phyloP scores from a whole-genome alignment of 2,888 invertebrate species.

The Orgyia antiqua region DNA sequence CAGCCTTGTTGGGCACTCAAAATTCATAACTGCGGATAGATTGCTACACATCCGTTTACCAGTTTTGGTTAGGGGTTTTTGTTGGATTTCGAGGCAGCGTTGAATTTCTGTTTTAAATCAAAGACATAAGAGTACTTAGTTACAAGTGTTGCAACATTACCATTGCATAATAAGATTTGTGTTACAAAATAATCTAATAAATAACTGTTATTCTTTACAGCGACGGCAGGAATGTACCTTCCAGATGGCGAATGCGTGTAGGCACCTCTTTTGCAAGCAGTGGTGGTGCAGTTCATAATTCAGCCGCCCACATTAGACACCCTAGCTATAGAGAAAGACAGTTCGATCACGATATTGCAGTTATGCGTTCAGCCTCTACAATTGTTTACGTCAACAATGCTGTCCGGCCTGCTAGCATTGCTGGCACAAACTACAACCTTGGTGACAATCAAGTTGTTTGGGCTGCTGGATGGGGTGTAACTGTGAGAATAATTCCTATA shows the following conservation, averaged over 20 bases:
- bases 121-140: too few relatives aligned
- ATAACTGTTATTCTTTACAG: too few relatives aligned
- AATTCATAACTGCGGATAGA: too few relatives aligned
- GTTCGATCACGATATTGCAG: conserved; percentile 2
- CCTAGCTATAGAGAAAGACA: neutral
- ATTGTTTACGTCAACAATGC: neutral
- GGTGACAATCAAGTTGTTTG: conserved; percentile 35
- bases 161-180: too few relatives aligned
- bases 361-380: neutral
- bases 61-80: too few relatives aligned
- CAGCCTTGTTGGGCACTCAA: too few relatives aligned
- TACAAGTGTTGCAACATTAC: too few relatives aligned
- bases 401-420: conserved; percentile 2
- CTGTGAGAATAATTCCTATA: conserved; percentile 29
- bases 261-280: conserved; percentile 2
- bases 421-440: conserved; percentile 19
- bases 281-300: conserved; percentile 2
- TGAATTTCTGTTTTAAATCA: too few relatives aligned
- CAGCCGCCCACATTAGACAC: neutral
- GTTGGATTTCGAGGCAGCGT: too few relatives aligned
- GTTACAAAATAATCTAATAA: too few relatives aligned
- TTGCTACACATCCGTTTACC: too few relatives aligned
- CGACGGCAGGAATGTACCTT: neutral
- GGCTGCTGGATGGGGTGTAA: conserved; percentile 45
- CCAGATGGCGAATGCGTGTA: conserved; percentile 3